A percentile compares a stretch with the other conserved stretches of the same genome.
phyloP scores from a whole-genome alignment of 2,888 invertebrate genomes.

The Ennomos quercinarius region DNA sequence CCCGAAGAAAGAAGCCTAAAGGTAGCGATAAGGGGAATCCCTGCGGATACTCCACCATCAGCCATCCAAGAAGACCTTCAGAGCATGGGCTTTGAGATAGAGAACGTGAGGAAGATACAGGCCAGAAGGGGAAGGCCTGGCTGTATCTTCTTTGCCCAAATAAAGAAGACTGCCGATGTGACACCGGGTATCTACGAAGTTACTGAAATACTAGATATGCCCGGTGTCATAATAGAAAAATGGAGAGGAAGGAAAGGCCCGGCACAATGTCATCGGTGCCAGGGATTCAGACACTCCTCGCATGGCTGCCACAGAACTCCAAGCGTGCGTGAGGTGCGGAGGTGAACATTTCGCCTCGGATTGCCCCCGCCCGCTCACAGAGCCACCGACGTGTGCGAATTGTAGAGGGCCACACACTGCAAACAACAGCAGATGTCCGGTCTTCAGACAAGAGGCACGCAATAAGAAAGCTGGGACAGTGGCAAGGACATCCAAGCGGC shows the following conservation, averaged over 20 bases:
- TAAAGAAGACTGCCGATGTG: conserved; percentile 21
- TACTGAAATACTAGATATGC: conserved; percentile 36
- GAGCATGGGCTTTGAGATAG: conserved; percentile 2
- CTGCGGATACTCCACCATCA: neutral
- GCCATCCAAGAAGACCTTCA: neutral
- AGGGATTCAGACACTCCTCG: too few species aligned
- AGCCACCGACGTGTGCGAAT: too few species aligned
- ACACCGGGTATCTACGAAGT: conserved; percentile 31
- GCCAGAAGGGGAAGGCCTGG: conserved; percentile 24
- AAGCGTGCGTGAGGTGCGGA: too few species aligned
- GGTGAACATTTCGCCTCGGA: too few species aligned
- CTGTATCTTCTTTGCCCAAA: conserved; percentile 26
- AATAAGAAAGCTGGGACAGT: too few species aligned
- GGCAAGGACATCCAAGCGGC: too few species aligned
- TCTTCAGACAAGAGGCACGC: too few species aligned
- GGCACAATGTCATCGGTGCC: too few species aligned
- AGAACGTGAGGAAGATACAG: neutral
- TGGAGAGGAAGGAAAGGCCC: conserved; percentile 29
- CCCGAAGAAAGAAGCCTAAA: conserved; percentile 1
- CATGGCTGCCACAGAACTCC: too few species aligned
- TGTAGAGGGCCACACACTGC: too few species aligned
- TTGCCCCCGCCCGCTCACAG: too few species aligned
- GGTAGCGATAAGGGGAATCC: neutral
- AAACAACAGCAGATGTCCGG: too few species aligned
- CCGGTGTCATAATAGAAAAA: conserved; percentile 35